Evolutionary conservation across 1,140 invertebrate genomes (phyloP), one percentile per base, ranked within the genome.

Genomic region (Zaprionus tsacasi): DNA sequence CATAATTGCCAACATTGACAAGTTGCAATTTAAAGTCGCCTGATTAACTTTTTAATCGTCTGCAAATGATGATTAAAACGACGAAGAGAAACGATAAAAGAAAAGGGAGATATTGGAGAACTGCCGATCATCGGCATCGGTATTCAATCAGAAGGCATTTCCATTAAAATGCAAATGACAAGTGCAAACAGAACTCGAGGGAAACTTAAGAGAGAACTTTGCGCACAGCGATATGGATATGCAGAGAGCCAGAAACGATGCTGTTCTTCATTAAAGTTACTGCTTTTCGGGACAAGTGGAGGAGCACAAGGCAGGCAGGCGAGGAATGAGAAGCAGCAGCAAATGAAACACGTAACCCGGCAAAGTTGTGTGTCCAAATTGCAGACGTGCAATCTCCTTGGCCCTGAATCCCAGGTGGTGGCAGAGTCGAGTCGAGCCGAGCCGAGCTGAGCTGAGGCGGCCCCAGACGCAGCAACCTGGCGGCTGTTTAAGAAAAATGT

Each of bases 331-430:
- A 12, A 48, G 43, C 35, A 40, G 48, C 55, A 69, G 61, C 66
- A 77, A 87, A 69, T 87, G 82, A 73, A 71, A 82, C 83, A 86
- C 79, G 82, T 82, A 82, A 70, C 70, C 50, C n/a, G 58, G 48
- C 55, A 82, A 82, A 76, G 79, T 70, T 79, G 71, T 67, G 79
- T 81, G 76, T 79, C 71, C 81, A 79, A 82, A 81, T 81, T 76
- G 71, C 76, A 76, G 78, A 79, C 76, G 71, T 82, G 76, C 69
- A 69, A 70, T 45, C 59, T 69, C 71, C 57, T 69, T 60, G 65
- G 56, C 48, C 56, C 67, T 45, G 33, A 38, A 55, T 58, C 52
- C 66, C 59, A 64, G 43, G 36, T 40, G 54, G 21, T 21, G 21
- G 21, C 21, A 21, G 21, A n/a, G n/a, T n/a, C 5, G 17, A 61